Evolutionary conservation across 2,888 invertebrate species (phyloP).

Genomic region (Sialis lutaria): DNA sequence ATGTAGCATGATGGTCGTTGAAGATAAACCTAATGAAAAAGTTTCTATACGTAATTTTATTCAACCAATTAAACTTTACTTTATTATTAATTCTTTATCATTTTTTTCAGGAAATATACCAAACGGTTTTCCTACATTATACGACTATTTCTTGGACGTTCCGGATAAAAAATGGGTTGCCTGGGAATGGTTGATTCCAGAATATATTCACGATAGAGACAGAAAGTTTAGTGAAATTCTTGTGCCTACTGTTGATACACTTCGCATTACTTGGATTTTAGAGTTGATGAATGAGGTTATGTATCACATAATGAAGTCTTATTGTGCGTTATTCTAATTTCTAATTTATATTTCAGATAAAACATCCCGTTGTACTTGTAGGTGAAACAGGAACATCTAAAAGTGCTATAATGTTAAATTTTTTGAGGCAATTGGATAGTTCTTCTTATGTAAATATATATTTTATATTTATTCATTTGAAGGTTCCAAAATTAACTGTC

Average conservation of each 20-base stretch:
- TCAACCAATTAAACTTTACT: not conserved
- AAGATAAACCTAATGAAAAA: conserved; percentile 43
- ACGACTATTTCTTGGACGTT: conserved; percentile 66
- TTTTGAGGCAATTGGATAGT: conserved; percentile 49
- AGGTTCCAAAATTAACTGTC: no score
- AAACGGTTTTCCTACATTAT: conserved; percentile 47
- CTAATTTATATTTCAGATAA: conserved; percentile 28
- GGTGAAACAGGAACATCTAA: conserved; percentile 90
- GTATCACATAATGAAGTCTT: not conserved
- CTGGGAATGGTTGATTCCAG: conserved; percentile 66
- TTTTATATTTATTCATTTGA: not conserved
- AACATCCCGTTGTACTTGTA: conserved; percentile 65
- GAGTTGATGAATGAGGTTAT: conserved; percentile 56
- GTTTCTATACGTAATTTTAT: conserved; percentile 35
- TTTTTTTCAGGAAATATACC: conserved; percentile 49
- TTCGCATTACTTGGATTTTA: conserved; percentile 62
- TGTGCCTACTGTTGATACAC: conserved; percentile 80
- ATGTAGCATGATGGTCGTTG: conserved; percentile 48
- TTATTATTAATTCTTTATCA: not conserved
- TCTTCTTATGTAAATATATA: conserved; percentile 37
- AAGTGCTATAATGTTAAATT: conserved; percentile 74
- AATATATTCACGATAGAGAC: conserved; percentile 52
- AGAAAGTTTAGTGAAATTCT: conserved; percentile 66
- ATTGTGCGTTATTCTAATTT: not conserved
- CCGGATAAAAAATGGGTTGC: conserved; percentile 56